phyloP scores from a whole-genome alignment of 2,113 vertebrate species.

The Corvus moneduloides region DNA sequence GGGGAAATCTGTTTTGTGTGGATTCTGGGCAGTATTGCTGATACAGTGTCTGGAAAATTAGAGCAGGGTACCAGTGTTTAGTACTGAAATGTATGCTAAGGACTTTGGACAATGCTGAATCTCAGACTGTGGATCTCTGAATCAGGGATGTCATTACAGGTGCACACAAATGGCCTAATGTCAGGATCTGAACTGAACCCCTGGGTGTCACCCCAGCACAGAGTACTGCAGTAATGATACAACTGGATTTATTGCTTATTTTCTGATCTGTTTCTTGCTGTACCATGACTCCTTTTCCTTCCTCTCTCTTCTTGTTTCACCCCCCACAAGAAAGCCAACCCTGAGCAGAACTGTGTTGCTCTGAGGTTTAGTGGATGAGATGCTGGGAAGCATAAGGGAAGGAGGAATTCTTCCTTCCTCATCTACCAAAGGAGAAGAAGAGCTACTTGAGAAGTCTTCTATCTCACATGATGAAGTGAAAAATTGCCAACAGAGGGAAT shows the following conservation, averaged over 20 bases:
- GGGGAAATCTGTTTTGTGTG: neutral
- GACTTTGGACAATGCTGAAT: neutral
- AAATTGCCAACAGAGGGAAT: neutral
- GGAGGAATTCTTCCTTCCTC: neutral
- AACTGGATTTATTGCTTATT: neutral
- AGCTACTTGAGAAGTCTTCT: neutral
- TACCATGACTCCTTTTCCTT: neutral
- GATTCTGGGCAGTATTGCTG: neutral
- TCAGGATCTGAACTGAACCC: neutral
- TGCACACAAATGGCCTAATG: neutral
- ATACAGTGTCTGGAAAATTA: neutral
- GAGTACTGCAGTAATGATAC: neutral
- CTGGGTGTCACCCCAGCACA: neutral
- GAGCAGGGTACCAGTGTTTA: neutral
- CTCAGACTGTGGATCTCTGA: neutral
- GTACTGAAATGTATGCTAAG: neutral
- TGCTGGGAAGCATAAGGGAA: neutral
- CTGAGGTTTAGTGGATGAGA: neutral
- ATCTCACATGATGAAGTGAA: neutral
- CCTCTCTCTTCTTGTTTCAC: neutral
- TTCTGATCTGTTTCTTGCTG: neutral
- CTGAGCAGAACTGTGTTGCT: neutral
- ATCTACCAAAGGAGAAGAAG: neutral
- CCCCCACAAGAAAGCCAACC: neutral
- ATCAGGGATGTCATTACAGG: fast-evolving